Evolutionary conservation across 2,113 vertebrate genomes (phyloP), one percentile per base, ranked within the genome.

Genomic region (Halcyon malimbica): DNA sequence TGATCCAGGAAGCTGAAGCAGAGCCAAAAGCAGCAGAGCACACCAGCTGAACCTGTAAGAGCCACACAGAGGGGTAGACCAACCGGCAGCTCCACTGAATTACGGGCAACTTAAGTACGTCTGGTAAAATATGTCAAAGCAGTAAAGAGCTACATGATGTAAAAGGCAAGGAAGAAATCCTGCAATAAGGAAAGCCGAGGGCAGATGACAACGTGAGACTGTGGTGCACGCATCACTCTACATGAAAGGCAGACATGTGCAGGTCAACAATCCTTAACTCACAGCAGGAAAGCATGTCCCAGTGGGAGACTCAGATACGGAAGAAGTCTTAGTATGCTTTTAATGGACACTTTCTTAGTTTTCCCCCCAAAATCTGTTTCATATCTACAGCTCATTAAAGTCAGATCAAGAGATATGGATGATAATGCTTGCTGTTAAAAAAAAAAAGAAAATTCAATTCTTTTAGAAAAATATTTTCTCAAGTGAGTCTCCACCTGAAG

Each of bases 241-340:
- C 0, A 1, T 16, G 74, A 84, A 63, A 63, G 29, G 37, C 84
- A 75, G 14, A 42, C 0, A 0, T 7, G 15, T 18, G 39, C 57
- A 37, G 65, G 25, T 82, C 67, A 54, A 16, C 18, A 29, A 14
- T 4, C 54, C 31, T 53, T 28, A 83, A 76, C 16, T 82, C 48
- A 54, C 0, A 0, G 69, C 42, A 78, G 25, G 13, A 84, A 16
- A 57, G 70, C 24, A 51, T 0, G 2, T 31, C 57, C n/a, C 48
- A 62, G 1, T 5, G 24, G 44, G 15, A 85, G 26, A 69, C 21
- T 69, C 13, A 29, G 39, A 23, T 17, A 24, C 13, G 29, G 50
- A 77, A 79, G 51, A 83, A 6, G 8, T 42, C 35, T 51, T 53
- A 35, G 12, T 59, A 46, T n/a, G 74, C 31, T 93, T 59, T 46